Evolutionary conservation across 2,888 invertebrate species (phyloP).

Genomic region (Cistogaster globosa): DNA sequence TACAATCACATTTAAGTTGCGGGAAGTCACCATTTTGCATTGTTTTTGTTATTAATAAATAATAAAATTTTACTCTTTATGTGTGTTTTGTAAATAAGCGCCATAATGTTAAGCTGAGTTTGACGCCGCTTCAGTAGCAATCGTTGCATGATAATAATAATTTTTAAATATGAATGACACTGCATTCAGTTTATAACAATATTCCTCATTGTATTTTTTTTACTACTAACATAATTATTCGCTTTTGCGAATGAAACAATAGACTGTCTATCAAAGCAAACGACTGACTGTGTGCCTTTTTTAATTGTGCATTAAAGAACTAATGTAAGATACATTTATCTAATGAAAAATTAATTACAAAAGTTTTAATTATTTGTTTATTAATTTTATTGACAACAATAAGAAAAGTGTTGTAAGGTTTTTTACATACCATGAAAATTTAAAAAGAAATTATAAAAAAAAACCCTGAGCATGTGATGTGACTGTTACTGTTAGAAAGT

Average conservation of each 20-base stretch:
- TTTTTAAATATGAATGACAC: constrained; percentile 16
- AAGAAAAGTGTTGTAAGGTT: constrained; percentile 19
- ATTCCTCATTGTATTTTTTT: constrained; percentile 13
- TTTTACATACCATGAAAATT: neutral
- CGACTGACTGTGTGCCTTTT: neutral
- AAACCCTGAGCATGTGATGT: too few species aligned
- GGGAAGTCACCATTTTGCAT: constrained; percentile 14
- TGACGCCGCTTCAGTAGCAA: constrained; percentile 24
- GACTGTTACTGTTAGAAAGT: constrained; percentile 30
- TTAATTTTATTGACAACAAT: constrained; percentile 23
- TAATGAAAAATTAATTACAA: constrained; percentile 63
- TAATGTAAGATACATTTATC: constrained; percentile 1
- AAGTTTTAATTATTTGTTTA: constrained; percentile 22
- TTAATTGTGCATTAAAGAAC: constrained; percentile 2
- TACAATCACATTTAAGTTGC: constrained; percentile 16
- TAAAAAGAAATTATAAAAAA: too few species aligned
- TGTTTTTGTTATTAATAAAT: constrained; percentile 14
- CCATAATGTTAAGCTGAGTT: constrained; percentile 24
- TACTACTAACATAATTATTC: neutral
- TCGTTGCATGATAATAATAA: constrained; percentile 23
- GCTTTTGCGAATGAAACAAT: constrained; percentile 20
- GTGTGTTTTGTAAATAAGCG: constrained; percentile 26
- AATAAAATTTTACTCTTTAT: constrained; percentile 10
- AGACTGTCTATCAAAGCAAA: neutral
- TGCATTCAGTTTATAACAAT: constrained; percentile 27